Base-by-base conservation (phyloP, 2,888 invertebrate species). In the Asteroscopus sphinx region DNA sequence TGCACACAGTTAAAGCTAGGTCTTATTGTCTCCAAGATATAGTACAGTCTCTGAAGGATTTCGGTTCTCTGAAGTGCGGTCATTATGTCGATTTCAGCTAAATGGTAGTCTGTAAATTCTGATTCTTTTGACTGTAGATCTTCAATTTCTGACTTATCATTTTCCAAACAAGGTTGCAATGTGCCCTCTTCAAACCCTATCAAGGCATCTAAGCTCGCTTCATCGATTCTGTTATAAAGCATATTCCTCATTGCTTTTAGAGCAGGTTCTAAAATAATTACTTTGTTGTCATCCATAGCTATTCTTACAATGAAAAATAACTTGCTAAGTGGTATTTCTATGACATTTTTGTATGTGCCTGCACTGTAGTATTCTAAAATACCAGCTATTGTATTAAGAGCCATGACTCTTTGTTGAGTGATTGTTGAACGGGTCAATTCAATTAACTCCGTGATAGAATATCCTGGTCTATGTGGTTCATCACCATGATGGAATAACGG, bases 401-500 rank as follows among this genome's bases (percentile, higher is more conserved):
- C 97, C 49, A 97, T 94, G 0, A 96, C 95, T 76, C 98, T 95
- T 89, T 99, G 99, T 79, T 98, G 98, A 13, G 95, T 95, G n/a
- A 97, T 95, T 37, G 96, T 95, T 0, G 97, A 97, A 79, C 96
- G 93, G 28, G 96, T 96, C 1, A 99, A 90, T 64, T 97, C 96
- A 76, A 99, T 96, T 0, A 99, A 87, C 90, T 99, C 99, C 71
- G 97, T 97, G 9, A 99, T 86, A 0, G 98, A 96, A 87, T 99
- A 99, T 0, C 99, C 99, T 1, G 99, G 97, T 61, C 98, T 95
- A 62, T 96, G 97, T 6, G 98, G 97, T 86, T 99, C 99, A 69
- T 98, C 97, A 0, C 99, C 99, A 88, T 99, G 99, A 87, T 99
- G 97, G 88, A 98, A 98, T 12, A 99, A 94, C 17, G 95, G 90